Percentiles rank a stretch among this genome's conserved stretches.
Conservation (phyloP, 2,113 vertebrate genomes). For the Nicator chloris region DNA sequence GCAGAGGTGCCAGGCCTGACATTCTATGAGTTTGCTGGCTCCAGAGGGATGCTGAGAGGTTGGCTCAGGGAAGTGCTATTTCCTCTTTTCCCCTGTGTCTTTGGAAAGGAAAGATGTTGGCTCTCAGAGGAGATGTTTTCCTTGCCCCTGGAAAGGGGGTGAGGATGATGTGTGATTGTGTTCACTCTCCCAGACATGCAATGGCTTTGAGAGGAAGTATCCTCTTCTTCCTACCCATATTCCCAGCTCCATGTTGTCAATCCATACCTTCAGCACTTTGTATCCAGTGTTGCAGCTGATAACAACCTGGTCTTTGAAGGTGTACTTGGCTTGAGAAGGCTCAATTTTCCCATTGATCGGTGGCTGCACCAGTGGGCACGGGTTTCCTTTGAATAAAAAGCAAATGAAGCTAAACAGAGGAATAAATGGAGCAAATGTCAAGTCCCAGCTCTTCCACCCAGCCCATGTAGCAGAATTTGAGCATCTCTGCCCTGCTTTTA, state of each 20-base stretch:
- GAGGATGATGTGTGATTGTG: not conserved
- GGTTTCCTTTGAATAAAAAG: slow-evolving; percentile 70
- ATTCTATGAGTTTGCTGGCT: not conserved
- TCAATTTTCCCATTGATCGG: slow-evolving; percentile 78
- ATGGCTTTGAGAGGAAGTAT: not conserved
- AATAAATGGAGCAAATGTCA: not conserved
- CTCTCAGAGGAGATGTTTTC: not conserved
- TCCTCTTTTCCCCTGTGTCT: not conserved
- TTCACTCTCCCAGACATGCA: not conserved
- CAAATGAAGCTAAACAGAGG: not conserved
- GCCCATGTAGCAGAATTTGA: not conserved
- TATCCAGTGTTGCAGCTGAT: slow-evolving; percentile 87
- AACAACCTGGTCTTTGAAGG: slow-evolving; percentile 88
- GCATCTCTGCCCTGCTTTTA: not conserved
- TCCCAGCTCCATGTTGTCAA: not conserved
- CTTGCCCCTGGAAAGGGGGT: not conserved
- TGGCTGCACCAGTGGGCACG: slow-evolving; percentile 73
- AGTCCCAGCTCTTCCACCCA: not conserved
- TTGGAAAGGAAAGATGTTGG: not conserved
- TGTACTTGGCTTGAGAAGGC: slow-evolving; percentile 84
- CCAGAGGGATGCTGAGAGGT: not conserved
- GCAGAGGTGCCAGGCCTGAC: not conserved
- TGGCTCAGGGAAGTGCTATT: not conserved
- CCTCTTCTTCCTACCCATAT: not conserved
- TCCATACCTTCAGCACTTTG: slow-evolving; percentile 81